phyloP scores from a whole-genome alignment of 2,113 vertebrate genomes.

The Pontoporia blainvillei region DNA sequence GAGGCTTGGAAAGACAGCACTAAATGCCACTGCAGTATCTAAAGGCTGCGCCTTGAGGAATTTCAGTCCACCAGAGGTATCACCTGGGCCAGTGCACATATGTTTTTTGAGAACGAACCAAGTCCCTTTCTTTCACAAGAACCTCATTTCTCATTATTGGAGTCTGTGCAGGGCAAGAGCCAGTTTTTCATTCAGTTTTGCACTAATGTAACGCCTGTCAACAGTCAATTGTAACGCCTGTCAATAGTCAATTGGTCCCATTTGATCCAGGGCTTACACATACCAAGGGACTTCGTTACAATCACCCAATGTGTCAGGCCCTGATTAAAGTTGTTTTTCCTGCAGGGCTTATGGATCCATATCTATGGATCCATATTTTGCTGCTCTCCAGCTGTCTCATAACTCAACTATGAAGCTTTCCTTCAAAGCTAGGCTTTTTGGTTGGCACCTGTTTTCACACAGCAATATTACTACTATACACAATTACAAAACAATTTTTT shows the following conservation, averaged over 20 bases:
- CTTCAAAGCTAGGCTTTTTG: constrained; percentile 22
- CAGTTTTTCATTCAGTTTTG: constrained; percentile 55
- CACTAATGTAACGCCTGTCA: constrained; percentile 57
- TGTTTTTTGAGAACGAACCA: constrained; percentile 2
- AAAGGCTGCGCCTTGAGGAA: background rate
- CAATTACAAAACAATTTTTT: constrained; percentile 3
- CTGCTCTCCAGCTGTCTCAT: constrained; percentile 60
- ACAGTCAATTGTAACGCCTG: constrained; percentile 64
- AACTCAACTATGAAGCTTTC: constrained; percentile 60
- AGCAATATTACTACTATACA: background rate
- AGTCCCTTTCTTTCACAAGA: constrained; percentile 34
- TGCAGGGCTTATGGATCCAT: constrained; percentile 47
- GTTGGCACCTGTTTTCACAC: constrained; percentile 1
- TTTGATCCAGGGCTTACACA: constrained; percentile 66
- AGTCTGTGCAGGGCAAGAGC: background rate
- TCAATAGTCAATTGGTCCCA: constrained; percentile 67
- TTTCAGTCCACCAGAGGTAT: background rate
- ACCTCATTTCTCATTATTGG: constrained; percentile 27
- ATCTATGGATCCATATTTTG: constrained; percentile 66
- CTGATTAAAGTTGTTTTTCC: constrained; percentile 67
- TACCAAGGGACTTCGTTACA: constrained; percentile 54
- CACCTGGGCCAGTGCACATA: background rate
- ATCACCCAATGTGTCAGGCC: constrained; percentile 46
- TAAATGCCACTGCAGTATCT: background rate
- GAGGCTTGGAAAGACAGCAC: background rate